Percentiles rank a stretch among this genome's conserved stretches.
Evolutionary conservation across 2,797 vertebrate species (phyloP).

Genomic region (Anguilla anguilla): DNA sequence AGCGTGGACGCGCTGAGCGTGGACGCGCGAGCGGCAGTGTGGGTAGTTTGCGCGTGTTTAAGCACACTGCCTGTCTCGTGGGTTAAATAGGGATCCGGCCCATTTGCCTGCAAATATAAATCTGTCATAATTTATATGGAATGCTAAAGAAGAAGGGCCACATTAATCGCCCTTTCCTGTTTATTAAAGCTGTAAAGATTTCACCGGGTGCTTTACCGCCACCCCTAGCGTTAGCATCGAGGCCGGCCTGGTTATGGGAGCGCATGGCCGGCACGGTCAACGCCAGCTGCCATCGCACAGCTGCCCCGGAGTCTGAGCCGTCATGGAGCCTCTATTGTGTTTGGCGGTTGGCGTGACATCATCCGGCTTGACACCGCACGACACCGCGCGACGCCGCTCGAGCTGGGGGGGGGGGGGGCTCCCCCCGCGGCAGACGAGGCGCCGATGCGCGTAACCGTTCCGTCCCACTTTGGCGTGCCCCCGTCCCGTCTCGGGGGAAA

Average conservation of each 20-base stretch:
- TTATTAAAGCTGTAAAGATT: conserved; percentile 85
- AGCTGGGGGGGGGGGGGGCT: not conserved
- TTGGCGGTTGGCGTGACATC: conserved; percentile 75
- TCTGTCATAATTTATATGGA: conserved; percentile 82
- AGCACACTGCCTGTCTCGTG: conserved; percentile 53
- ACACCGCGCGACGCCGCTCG: too few relatives aligned
- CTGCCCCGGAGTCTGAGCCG: not conserved
- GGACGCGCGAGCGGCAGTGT: conserved; percentile 58
- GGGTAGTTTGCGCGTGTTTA: conserved; percentile 55
- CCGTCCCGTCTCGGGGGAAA: too few relatives aligned
- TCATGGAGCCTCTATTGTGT: conserved; percentile 47
- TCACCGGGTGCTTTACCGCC: conserved; percentile 78
- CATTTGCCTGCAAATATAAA: conserved; percentile 77
- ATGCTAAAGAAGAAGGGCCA: conserved; percentile 77
- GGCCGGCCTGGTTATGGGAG: conserved; percentile 51
- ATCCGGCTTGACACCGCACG: conserved; percentile 34
- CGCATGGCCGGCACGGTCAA: conserved; percentile 47
- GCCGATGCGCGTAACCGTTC: not conserved
- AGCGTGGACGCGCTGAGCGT: conserved; percentile 52
- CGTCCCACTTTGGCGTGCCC: not conserved
- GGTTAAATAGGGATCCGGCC: conserved; percentile 74
- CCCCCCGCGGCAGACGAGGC: not conserved
- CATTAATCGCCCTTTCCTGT: conserved; percentile 82
- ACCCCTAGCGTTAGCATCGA: conserved; percentile 66
- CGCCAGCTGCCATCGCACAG: not conserved